A percentile compares a stretch with the other conserved stretches of the same genome.
Evolutionary conservation across 1,140 invertebrate genomes (phyloP).

Genomic region (Habropoda laboriosa): DNA sequence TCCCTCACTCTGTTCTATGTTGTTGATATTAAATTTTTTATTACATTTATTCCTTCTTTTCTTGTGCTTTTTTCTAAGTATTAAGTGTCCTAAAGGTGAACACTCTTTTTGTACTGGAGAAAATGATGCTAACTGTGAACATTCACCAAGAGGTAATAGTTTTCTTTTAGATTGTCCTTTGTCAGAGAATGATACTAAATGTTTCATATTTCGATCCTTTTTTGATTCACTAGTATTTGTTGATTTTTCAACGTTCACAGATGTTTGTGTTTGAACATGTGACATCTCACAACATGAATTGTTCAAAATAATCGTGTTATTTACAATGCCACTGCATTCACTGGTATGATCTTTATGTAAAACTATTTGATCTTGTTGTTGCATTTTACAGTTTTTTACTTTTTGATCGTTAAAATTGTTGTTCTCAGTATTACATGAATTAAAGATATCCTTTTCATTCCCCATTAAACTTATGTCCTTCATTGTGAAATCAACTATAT

Average conservation of each 20-base stretch:
- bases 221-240: slow-evolving; percentile 42
- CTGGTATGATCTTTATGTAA: not conserved
- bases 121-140: slow-evolving; percentile 68
- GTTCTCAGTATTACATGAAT: not conserved
- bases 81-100: not conserved
- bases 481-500: not conserved
- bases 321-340: not conserved
- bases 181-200: not conserved
- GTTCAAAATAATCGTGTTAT: slow-evolving; percentile 21
- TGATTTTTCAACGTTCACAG: slow-evolving; percentile 60
- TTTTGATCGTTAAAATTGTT: not conserved
- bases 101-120: slow-evolving; percentile 58
- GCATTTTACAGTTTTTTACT: not conserved
- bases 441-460: not conserved
- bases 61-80: slow-evolving; percentile 17
- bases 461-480: not conserved
- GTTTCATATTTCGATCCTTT: slow-evolving; percentile 16
- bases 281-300: not conserved
- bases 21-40: not conserved
- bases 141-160: slow-evolving; percentile 64
- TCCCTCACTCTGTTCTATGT: not conserved
- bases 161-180: slow-evolving; percentile 59
- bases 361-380: not conserved
- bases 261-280: slow-evolving; percentile 1
- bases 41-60: slow-evolving; percentile 28